Evolutionary conservation across 2,797 vertebrate genomes (phyloP).

Genomic region (Amphiprion clarkii): DNA sequence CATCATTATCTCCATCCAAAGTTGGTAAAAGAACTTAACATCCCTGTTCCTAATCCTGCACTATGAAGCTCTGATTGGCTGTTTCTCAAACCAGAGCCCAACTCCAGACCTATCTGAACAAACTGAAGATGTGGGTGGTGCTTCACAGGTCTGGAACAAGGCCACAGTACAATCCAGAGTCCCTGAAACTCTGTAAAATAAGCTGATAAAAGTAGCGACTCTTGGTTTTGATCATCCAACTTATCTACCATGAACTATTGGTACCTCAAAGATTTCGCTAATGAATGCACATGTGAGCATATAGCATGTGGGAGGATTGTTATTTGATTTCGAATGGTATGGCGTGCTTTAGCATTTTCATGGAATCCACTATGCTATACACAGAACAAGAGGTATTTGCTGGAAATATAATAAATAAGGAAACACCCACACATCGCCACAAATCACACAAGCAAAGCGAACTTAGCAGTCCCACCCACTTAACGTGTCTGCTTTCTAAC

Average conservation of each 20-base stretch:
- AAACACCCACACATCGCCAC: conserved; percentile 27
- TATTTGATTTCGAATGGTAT: conserved; percentile 10
- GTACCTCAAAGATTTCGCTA: neutral
- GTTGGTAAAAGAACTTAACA: neutral
- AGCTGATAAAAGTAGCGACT: conserved; percentile 19
- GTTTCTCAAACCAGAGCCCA: conserved; percentile 13
- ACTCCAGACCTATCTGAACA: neutral
- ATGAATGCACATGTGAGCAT: conserved; percentile 18
- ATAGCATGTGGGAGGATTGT: conserved; percentile 13
- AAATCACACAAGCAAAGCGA: conserved; percentile 21
- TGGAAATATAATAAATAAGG: conserved; percentile 15
- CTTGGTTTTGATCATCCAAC: conserved; percentile 15
- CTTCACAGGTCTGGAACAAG: conserved; percentile 33
- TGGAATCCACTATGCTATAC: conserved; percentile 1
- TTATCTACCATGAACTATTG: conserved; percentile 18
- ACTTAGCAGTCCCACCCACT: conserved; percentile 26
- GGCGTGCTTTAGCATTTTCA: neutral
- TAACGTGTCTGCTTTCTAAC: conserved; percentile 32
- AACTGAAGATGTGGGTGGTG: conserved; percentile 8
- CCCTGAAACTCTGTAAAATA: conserved; percentile 22
- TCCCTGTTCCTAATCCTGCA: conserved; percentile 3
- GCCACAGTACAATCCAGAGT: conserved; percentile 13
- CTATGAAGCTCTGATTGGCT: conserved; percentile 16
- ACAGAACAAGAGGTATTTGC: conserved; percentile 29
- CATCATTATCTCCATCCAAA: neutral